Evolutionary conservation across 2,113 vertebrate species (phyloP), one percentile per base, ranked within the genome.

Genomic region (Mellivora capensis): DNA sequence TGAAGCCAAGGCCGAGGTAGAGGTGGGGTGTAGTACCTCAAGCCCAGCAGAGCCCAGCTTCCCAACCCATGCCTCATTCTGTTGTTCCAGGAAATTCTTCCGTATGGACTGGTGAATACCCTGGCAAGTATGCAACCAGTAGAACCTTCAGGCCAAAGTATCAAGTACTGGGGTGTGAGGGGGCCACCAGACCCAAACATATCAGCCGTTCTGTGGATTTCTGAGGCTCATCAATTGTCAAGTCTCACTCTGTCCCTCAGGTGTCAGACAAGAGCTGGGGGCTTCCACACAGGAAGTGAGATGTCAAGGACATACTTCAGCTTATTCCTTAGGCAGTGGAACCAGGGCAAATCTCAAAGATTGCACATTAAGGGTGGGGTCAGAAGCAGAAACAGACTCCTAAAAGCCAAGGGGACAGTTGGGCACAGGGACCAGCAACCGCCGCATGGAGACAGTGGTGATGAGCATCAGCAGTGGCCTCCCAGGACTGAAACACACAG

Each of bases 331-430:
- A 82, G 96, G 49, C 59, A 93, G 76, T 1, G 7, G 31, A 87
- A 83, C 37, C 3, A 47, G 57, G 54, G 44, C 34, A 71, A 79
- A 89, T 27, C 54, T 59, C 54, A 74, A 91, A 77, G 84, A 76
- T 1, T 34, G 49, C 18, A 76, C 61, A 59, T 0, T 27, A 59
- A 1, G 14, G 42, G 34, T 12, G 0, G 15, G 62, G 25, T 11
- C 1, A 87, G 29, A 91, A 83, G 23, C 44, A 95, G 57, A 94
- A 77, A 69, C 37, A n/a, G 49, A 90, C 21, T 80, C 82, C 69
- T 10, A 77, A 62, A 86, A 42, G 44, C 77, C 64, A 39, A 69
- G 8, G 1, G 62, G 21, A 21, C 20, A 67, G 67, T 0, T n/a
- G 82, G 72, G 52, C 54, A 79, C 10, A 4, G 39, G 74, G n/a